Base-by-base conservation (phyloP, 1,140 invertebrate species). In the Apis dorsata region DNA sequence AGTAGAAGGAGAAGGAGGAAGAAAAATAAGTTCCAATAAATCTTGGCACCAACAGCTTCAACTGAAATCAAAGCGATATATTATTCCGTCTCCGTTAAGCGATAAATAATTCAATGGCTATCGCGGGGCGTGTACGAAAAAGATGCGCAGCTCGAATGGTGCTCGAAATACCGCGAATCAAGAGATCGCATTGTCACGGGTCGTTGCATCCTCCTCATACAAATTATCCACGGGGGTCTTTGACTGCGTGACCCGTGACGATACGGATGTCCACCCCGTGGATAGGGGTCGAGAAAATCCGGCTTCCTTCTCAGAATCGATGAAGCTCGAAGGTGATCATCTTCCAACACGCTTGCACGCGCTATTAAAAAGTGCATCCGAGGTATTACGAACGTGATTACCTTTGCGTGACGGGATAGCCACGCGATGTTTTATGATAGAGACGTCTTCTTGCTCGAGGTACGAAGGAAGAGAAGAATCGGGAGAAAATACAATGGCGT, bases 231-330 rank as follows among this genome's bases (percentile, higher is more conserved):
- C 21, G 59, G 34, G 68, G 83, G 83, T 84, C 83, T 81, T 75
- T 81, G 83, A 84, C 83, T 75, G 71, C 71, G 63, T 80, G 77
- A 68, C 77, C 72, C 82, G 70, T 66, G 55, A 44, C 57, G 12
- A 34, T 19, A 24, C 49, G 9, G 51, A 65, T 19, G 75, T 57
- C 75, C 34, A 44, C 34, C 19, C 21, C 13, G 12, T 55, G 57
- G 49, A 78, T 71, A 28, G 51, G 17, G 68, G 28, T 49, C 17
- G 44, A 71, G 74, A 83, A 79, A 79, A 66, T 71, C 28, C 24
- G 24, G 21, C 19, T 49, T 63, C 49, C 62, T 76, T 24, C 15
- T 19, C 10, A 28, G 44, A 19, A 51, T 77, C 74, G n/a, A 53
- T 74, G 57, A 12, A 49, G 28, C 72, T 49, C 49, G 72, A 74